A percentile compares a stretch with the other conserved stretches of the same genome.
Conservation (phyloP, 2,888 invertebrate species). For the Cheilosia vernalis region DNA sequence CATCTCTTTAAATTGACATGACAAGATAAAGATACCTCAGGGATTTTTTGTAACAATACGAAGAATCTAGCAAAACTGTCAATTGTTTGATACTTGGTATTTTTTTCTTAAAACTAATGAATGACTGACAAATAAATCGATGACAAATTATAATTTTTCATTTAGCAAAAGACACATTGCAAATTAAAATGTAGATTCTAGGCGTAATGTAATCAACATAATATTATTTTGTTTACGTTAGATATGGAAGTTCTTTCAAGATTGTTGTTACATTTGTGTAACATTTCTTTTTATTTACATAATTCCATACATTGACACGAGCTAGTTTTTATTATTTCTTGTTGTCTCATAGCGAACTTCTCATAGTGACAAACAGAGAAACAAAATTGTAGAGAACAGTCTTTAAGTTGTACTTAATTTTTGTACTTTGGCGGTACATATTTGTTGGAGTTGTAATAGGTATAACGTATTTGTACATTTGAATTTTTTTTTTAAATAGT, state of each 20-base stretch:
- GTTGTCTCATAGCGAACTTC: not conserved
- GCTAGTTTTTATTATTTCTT: constrained; percentile 14
- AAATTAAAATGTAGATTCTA: constrained; percentile 17
- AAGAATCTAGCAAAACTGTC: constrained; percentile 29
- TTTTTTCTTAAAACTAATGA: constrained; percentile 26
- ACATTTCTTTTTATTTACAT: constrained; percentile 17
- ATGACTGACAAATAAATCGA: constrained; percentile 48
- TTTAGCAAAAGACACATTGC: constrained; percentile 31
- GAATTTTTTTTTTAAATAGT: not conserved
- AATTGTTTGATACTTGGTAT: constrained; percentile 40
- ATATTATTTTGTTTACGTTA: not conserved
- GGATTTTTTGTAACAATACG: constrained; percentile 23
- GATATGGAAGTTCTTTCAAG: not conserved
- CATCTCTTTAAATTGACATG: constrained; percentile 49
- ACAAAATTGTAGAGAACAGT: not conserved
- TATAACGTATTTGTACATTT: constrained; percentile 26
- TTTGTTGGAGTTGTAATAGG: constrained; percentile 19
- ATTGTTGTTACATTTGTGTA: not conserved
- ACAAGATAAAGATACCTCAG: constrained; percentile 55
- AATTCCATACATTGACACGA: constrained; percentile 55
- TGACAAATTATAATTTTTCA: constrained; percentile 18
- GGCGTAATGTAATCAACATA: constrained; percentile 10
- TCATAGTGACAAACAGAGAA: constrained; percentile 21
- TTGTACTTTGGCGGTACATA: constrained; percentile 46
- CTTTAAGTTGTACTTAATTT: constrained; percentile 57